Evolutionary conservation across 2,113 vertebrate genomes (phyloP).

Genomic region (Grallaria varia): DNA sequence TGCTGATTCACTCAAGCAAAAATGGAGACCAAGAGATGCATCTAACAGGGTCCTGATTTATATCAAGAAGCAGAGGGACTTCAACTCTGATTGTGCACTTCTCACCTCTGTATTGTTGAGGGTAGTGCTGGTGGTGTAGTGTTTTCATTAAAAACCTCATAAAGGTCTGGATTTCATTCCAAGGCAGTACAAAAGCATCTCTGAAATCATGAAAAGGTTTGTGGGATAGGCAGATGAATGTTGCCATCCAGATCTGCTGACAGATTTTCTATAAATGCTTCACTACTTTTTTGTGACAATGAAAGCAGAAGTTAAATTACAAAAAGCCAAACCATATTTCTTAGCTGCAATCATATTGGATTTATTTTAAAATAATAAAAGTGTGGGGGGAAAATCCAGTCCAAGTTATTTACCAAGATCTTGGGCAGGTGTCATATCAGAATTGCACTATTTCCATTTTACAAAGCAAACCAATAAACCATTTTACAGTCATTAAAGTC

Average conservation of each 20-base stretch:
- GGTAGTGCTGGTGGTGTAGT: background rate
- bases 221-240: background rate
- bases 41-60: background rate
- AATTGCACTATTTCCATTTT: background rate
- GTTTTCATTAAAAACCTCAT: background rate
- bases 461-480: background rate
- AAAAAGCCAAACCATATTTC: background rate
- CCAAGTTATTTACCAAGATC: background rate
- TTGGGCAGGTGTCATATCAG: background rate
- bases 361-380: background rate
- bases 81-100: background rate
- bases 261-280: background rate
- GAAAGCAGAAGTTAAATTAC: background rate
- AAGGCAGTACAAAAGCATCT: background rate
- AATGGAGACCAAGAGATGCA: background rate
- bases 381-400: accelerated
- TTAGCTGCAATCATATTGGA: background rate
- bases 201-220: background rate
- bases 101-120: background rate
- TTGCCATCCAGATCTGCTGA: background rate
- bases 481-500: background rate
- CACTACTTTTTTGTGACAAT: background rate
- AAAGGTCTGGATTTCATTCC: background rate
- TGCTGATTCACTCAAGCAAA: background rate
- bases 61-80: background rate